Conservation (phyloP, 1,140 invertebrate species). For the Mya arenaria region DNA sequence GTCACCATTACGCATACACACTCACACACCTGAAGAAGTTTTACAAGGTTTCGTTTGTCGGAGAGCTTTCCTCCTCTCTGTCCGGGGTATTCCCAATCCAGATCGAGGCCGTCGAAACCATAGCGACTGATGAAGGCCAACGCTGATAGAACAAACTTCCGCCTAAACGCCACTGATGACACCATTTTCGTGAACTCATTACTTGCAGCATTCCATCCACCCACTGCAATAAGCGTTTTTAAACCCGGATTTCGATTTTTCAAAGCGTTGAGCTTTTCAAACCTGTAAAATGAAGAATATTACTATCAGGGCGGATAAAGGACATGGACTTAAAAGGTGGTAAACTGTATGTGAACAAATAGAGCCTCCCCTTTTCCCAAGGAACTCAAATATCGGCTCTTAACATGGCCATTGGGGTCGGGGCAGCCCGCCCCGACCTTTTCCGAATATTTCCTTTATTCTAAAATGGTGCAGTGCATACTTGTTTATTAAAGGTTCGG, state of each 20-base stretch:
- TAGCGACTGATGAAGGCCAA: conserved; percentile 94
- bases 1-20: too few relatives aligned
- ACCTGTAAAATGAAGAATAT: neutral
- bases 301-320: neutral
- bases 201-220: conserved; percentile 63
- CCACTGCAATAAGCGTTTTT: conserved; percentile 63
- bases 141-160: conserved; percentile 79
- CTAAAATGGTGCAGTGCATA: too few relatives aligned
- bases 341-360: too few relatives aligned
- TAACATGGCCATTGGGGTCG: too few relatives aligned
- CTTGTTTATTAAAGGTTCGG: too few relatives aligned
- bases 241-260: conserved; percentile 79
- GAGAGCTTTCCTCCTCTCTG: conserved; percentile 93
- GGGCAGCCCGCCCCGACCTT: too few relatives aligned
- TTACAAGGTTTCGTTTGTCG: conserved; percentile 94
- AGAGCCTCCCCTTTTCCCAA: too few relatives aligned
- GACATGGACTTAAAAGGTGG: neutral
- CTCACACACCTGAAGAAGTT: conserved; percentile 88
- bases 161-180: conserved; percentile 46
- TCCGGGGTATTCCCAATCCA: conserved; percentile 98
- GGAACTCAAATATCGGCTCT: too few relatives aligned
- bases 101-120: conserved; percentile 96
- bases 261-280: conserved; percentile 9
- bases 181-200: conserved; percentile 60
- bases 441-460: too few relatives aligned